These are phyloP conservation scores for Virgularia gustaviana DNA, from an alignment of 92 coral and sea anemone species.

Conservation along the genomic window DNA sequence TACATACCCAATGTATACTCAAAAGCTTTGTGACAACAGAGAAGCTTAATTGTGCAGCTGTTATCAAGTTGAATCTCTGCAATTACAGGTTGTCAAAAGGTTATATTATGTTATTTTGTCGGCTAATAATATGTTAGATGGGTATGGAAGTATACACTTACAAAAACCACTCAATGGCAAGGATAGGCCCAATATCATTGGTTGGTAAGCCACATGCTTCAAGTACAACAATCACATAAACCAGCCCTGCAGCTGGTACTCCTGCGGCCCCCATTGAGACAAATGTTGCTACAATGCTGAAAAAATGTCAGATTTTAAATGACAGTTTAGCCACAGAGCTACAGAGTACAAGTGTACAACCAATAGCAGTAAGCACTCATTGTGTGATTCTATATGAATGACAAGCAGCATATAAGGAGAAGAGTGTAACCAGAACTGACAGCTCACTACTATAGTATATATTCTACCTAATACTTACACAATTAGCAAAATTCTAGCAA, in stretches of 20 bases:
- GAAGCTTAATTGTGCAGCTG: too few species aligned
- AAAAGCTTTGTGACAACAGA: too few species aligned
- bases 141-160: slow-evolving; percentile 46
- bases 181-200: slow-evolving; percentile 84
- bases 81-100: too few species aligned
- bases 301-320: not conserved
- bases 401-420: not conserved
- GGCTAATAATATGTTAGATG: not conserved
- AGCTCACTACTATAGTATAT: not conserved
- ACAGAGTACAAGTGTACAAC: too few species aligned
- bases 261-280: slow-evolving; percentile 97
- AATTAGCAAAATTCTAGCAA: slow-evolving; percentile 31
- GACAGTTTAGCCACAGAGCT: too few species aligned
- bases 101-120: too few species aligned
- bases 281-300: slow-evolving; percentile 79
- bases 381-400: too few species aligned
- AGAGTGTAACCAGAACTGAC: not conserved
- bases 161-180: slow-evolving; percentile 94
- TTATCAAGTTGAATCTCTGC: too few species aligned
- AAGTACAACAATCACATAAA: slow-evolving; percentile 84
- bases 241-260: slow-evolving; percentile 92
- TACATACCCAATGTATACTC: too few species aligned
- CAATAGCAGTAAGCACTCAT: too few species aligned
- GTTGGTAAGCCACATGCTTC: slow-evolving; percentile 91
- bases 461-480: not conserved